Evolutionary conservation across 2,113 vertebrate species (phyloP), one percentile per base, ranked within the genome.

Genomic region (Syrmaticus mikado): DNA sequence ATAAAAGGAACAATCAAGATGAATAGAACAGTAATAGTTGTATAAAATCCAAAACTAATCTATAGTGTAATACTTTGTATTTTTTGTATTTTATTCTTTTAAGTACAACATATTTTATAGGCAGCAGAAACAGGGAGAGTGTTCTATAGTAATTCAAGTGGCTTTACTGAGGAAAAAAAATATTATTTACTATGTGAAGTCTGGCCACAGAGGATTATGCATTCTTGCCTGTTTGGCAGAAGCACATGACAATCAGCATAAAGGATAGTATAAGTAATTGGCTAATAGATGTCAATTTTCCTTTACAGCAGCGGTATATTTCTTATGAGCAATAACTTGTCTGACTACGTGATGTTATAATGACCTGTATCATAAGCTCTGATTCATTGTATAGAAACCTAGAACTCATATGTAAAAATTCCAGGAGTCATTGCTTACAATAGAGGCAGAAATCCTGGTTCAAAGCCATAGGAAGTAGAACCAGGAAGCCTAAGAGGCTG

Each of bases 361-460:
- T 95, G 91, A 50, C 62, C 76, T 91, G 46, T 89, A 65, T 81
- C 88, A 61, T 67, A 58, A 91, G 46, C 20, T 85, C 79, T 95
- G 96, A 96, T 83, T 97, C 95, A 96, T 27, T 72, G 30, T 78
- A 18, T 52, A 28, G 84, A 88, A 94, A 75, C 79, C 90, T 89
- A 65, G 83, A 79, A 45, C 38, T 81, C 68, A 62, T 87, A 36
- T 45, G 52, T 85, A 53, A 83, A 91, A 50, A 84, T 96, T 89
- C 73, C 68, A 48, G 53, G 15, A 80, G 75, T 82, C 50, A 60
- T 75, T 95, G 58, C 67, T 88, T 77, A 57, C 72, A 65, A 14
- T 36, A 52, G 62, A 70, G 72, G 79, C 0, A 28, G 91, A 92
- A 95, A 82, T 81, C 27, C 52, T 92, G 67, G 66, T 93, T 91